These are phyloP conservation scores for Hyposmocoma kahamanoa DNA, from an alignment of 1,140 invertebrate species.

Conservation along the genomic window DNA sequence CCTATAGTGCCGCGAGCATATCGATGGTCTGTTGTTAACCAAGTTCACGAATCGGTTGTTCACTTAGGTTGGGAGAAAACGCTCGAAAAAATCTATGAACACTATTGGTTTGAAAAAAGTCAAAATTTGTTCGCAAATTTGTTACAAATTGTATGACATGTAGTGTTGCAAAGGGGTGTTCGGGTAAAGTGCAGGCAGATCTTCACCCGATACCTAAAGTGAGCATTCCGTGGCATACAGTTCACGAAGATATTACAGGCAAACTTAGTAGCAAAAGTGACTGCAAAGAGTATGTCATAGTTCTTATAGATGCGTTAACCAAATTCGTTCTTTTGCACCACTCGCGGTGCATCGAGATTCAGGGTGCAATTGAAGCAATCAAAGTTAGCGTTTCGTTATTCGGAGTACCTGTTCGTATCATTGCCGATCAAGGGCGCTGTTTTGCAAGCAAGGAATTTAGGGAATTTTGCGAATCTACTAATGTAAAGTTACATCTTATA, in stretches of 20 bases:
- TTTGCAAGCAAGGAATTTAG: conserved; percentile 1
- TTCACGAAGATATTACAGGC: conserved; percentile 22
- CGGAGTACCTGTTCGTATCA: not conserved
- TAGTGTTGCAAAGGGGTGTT: not conserved
- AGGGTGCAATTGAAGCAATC: not conserved
- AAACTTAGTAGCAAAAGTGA: conserved; percentile 17
- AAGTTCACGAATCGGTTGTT: not conserved
- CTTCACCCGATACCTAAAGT: conserved; percentile 4
- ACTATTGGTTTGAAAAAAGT: conserved; percentile 6
- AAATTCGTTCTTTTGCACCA: conserved; percentile 29
- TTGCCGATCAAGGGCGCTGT: conserved; percentile 2
- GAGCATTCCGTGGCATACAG: conserved; percentile 6
- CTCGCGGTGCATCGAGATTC: conserved; percentile 9
- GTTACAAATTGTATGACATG: conserved; percentile 6
- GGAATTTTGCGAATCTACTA: not conserved
- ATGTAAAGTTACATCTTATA: not conserved
- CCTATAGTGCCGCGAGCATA: not conserved
- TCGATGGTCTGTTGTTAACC: conserved; percentile 5
- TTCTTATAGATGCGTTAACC: conserved; percentile 33
- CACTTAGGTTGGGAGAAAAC: conserved; percentile 5
- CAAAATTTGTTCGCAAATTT: conserved; percentile 2
- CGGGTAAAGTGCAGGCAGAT: conserved; percentile 3
- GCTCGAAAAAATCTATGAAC: conserved; percentile 4
- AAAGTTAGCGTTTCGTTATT: not conserved
- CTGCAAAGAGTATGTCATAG: conserved; percentile 11